A percentile compares a stretch with the other conserved stretches of the same genome.
These are phyloP conservation scores for Plumapathes pennacea DNA, from an alignment of 92 coral and sea anemone species.

Conservation along the genomic window DNA sequence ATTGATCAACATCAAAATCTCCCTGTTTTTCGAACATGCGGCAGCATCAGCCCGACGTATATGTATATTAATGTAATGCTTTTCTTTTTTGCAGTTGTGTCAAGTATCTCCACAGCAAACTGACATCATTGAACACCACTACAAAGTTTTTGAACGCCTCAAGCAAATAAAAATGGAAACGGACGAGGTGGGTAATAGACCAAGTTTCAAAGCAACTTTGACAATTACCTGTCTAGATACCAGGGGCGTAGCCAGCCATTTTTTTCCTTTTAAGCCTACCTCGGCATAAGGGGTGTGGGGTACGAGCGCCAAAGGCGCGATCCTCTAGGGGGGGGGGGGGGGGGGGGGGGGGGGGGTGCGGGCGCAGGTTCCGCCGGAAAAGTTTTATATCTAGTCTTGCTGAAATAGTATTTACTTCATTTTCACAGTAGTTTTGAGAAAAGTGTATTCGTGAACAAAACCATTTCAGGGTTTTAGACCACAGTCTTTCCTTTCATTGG, in stretches of 20 bases:
- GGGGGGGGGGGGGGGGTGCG: too few relatives aligned
- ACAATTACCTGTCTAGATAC: not conserved
- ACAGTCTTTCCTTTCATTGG: too few relatives aligned
- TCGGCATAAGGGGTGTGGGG: not conserved
- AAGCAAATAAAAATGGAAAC: slow-evolving; percentile 84
- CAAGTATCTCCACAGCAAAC: slow-evolving; percentile 94
- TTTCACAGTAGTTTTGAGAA: too few relatives aligned
- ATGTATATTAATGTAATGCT: not conserved
- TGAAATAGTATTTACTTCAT: too few relatives aligned
- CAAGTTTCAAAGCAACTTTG: not conserved
- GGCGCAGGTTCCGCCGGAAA: too few relatives aligned
- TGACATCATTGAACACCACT: slow-evolving; percentile 85
- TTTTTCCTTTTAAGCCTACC: not conserved
- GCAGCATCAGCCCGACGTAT: too few relatives aligned
- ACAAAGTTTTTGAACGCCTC: slow-evolving; percentile 76
- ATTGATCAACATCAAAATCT: too few relatives aligned
- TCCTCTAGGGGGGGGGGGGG: too few relatives aligned
- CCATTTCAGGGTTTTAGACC: too few relatives aligned
- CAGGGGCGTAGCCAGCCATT: not conserved
- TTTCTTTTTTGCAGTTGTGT: slow-evolving; percentile 43
- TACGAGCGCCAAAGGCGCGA: not conserved
- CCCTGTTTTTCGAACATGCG: too few relatives aligned
- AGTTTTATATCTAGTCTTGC: too few relatives aligned
- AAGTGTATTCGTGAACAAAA: too few relatives aligned
- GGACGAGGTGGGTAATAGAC: slow-evolving; percentile 69